Base-by-base conservation (phyloP, 1,140 invertebrate genomes). In the Lordiphosa stackelbergi region DNA sequence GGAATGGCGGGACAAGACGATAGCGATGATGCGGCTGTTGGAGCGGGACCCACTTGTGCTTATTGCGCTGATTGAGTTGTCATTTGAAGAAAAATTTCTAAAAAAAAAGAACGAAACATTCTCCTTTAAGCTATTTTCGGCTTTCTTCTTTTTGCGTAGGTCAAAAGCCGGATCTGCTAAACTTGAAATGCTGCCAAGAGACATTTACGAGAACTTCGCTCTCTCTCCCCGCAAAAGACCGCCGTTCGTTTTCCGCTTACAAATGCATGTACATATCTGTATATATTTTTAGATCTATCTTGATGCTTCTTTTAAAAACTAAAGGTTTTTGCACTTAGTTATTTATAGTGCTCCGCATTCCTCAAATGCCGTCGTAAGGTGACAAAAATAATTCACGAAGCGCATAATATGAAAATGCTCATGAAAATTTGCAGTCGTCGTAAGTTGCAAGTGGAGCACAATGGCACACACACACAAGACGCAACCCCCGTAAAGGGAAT, bases 261-360 rank as follows among this genome's bases (percentile, higher is more conserved):
- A 46, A 11, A 45, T 3, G n/a, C 13, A 13, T 2, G 6, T 41
- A 46, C 11, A 46, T 16, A 45, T 6, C 4, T 40, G 12, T 4
- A 2, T 16, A 42, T 42, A 31, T 31, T 31, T 31, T 31, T 31
- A 31, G 28, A 31, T 8, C 28, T 1, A 31, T 31, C 28, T 42
- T 59, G 60, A 66, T 66, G 64, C 53, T 66, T 31, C 28, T 31
- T 31, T 31, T 34, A 46, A 46, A 41, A 40, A 37, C 12, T 53
- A 83, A 81, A 81, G 75, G 75, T 81, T 81, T 81, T 83, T 81
- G 75, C 75, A 81, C 75, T 81, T 81, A 75, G 59, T 69, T 73
- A 49, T 56, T 72, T 81, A 73, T 83, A 42, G 68, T 68, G 66
- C 71, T 42, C 38, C 58, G 71, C 75, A 81, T 81, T 81, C 75